Evolutionary conservation across 2,113 vertebrate species (phyloP).

Genomic region (Chlorocebus sabaeus): DNA sequence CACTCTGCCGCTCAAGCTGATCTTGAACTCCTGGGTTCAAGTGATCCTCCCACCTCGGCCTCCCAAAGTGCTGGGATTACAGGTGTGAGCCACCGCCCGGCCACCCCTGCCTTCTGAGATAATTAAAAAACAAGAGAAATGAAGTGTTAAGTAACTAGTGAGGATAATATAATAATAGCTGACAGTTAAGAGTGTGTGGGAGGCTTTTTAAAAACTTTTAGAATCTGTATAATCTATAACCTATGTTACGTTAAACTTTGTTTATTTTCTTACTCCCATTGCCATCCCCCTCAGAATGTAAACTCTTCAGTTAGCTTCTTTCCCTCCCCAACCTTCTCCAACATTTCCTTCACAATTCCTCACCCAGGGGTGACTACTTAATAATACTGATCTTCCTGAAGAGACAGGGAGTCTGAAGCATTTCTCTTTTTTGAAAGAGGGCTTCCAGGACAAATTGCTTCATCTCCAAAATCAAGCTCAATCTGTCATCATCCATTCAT

Average conservation of each 20-base stretch:
- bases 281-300: background rate
- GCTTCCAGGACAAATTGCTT: conserved; percentile 13
- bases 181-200: background rate
- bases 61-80: no score
- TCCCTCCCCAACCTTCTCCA: background rate
- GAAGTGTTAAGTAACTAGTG: background rate
- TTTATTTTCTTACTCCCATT: conserved; percentile 12
- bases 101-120: background rate
- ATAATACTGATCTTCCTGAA: background rate
- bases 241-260: background rate
- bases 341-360: background rate
- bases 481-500: background rate
- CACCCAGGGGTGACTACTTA: background rate
- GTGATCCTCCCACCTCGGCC: no score
- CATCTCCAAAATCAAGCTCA: background rate
- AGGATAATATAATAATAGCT: background rate
- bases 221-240: background rate
- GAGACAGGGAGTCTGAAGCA: background rate
- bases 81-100: no score
- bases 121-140: background rate
- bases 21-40: no score
- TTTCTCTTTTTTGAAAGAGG: background rate
- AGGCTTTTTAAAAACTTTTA: background rate
- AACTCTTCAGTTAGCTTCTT: background rate
- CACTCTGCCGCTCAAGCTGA: no score